A percentile compares a stretch with the other conserved stretches of the same genome.
phyloP scores from a whole-genome alignment of 2,888 invertebrate genomes.

The Acanthococcus lagerstroemiae region DNA sequence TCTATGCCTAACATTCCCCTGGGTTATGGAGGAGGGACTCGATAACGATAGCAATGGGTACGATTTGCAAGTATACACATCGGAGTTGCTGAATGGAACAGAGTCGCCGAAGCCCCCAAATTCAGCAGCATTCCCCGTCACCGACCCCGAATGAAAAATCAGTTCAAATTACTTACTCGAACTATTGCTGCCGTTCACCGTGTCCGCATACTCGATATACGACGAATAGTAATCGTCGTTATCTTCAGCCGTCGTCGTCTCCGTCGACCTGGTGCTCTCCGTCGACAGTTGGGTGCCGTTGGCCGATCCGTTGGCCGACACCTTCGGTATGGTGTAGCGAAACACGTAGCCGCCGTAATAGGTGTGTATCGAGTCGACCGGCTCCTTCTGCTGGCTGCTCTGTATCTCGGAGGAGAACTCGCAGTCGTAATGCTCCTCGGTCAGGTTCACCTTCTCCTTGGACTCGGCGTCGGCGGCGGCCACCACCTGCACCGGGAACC shows the following conservation, averaged over 20 bases:
- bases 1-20: too few species aligned
- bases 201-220: conserved; percentile 18
- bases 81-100: too few species aligned
- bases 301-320: background rate
- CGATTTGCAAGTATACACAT: too few species aligned
- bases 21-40: too few species aligned
- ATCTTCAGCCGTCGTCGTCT: background rate
- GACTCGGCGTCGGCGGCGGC: conserved; percentile 16
- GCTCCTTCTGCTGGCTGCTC: conserved; percentile 8
- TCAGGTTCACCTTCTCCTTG: conserved; percentile 19
- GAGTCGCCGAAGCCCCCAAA: too few species aligned
- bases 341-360: conserved; percentile 20
- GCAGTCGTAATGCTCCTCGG: conserved; percentile 24
- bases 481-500: conserved; percentile 13
- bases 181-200: conserved; percentile 7
- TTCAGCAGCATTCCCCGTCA: too few species aligned
- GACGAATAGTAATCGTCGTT: conserved; percentile 26
- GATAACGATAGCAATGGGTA: too few species aligned
- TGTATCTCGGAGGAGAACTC: conserved; percentile 9
- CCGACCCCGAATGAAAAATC: too few species aligned
- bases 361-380: background rate
- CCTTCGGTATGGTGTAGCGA: conserved; percentile 9
- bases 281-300: background rate
- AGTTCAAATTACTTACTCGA: too few species aligned
- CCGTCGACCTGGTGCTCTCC: background rate